phyloP scores from a whole-genome alignment of 92 coral and sea anemone species.

The Palythoa grandiflora region DNA sequence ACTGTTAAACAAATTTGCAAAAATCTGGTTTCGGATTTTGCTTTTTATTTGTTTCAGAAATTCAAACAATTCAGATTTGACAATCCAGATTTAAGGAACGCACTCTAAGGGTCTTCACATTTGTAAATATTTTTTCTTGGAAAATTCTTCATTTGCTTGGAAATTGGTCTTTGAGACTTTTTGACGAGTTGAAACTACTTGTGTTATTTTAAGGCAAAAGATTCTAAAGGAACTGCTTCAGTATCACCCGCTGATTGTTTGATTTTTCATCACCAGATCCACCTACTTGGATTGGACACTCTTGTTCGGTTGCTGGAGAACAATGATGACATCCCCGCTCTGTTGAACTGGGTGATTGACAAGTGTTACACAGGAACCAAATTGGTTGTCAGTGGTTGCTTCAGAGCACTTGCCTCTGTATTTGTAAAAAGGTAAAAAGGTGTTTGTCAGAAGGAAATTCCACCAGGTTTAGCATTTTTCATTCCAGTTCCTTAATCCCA shows the following conservation, averaged over 20 bases:
- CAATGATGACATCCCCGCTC: conserved; percentile 84
- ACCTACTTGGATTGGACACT: conserved; percentile 87
- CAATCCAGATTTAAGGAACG: too few species aligned
- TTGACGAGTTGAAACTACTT: not conserved
- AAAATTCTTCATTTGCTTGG: too few species aligned
- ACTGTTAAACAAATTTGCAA: too few species aligned
- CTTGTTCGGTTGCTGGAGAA: conserved; percentile 86
- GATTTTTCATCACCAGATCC: conserved; percentile 66
- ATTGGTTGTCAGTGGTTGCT: conserved; percentile 92
- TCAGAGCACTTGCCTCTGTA: conserved; percentile 89
- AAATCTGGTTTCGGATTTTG: too few species aligned
- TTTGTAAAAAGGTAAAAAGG: conserved; percentile 86
- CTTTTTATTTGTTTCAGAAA: too few species aligned
- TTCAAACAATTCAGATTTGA: too few species aligned
- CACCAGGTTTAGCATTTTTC: not conserved
- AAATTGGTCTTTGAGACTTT: too few species aligned
- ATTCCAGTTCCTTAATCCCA: not conserved
- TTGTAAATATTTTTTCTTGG: too few species aligned
- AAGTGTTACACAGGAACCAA: conserved; percentile 94
- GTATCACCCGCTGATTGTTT: not conserved
- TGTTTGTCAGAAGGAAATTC: not conserved
- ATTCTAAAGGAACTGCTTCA: not conserved
- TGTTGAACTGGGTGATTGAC: conserved; percentile 97
- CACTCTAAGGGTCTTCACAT: too few species aligned
- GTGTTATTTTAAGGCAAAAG: not conserved